phyloP scores from a whole-genome alignment of 2,888 invertebrate genomes.

The Tineola bisselliella region DNA sequence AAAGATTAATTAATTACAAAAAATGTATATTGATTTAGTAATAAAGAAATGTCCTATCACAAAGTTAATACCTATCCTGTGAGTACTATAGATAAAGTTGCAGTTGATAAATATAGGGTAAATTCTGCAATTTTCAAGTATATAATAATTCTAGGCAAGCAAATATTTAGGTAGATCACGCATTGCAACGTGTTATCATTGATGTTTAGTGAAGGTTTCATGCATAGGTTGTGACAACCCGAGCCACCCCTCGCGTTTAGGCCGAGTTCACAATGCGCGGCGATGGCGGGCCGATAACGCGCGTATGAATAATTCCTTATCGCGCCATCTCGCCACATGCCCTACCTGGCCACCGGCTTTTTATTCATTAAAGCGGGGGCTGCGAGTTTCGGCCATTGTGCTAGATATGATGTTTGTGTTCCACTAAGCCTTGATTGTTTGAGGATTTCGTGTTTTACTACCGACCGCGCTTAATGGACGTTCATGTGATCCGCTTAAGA shows the following conservation, averaged over 20 bases:
- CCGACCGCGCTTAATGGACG: neutral
- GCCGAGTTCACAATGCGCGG: slow-evolving; percentile 28
- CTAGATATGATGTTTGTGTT: slow-evolving; percentile 52
- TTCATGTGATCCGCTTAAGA: slow-evolving; percentile 13
- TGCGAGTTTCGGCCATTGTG: slow-evolving; percentile 58
- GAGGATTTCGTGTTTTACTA: slow-evolving; percentile 43
- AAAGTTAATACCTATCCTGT: no score
- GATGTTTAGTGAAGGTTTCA: neutral
- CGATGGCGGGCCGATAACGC: slow-evolving; percentile 64
- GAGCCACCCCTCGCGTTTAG: slow-evolving; percentile 61
- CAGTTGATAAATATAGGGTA: no score
- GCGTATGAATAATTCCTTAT: slow-evolving; percentile 68
- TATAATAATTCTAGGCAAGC: neutral
- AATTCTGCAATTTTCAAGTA: neutral
- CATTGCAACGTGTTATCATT: neutral
- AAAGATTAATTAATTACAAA: neutral
- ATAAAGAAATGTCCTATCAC: no score
- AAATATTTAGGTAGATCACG: slow-evolving; percentile 1
- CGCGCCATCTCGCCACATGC: slow-evolving; percentile 66
- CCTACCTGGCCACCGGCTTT: slow-evolving; percentile 60
- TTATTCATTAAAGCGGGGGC: slow-evolving; percentile 54
- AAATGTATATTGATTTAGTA: neutral
- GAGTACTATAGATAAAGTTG: no score
- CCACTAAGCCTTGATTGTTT: slow-evolving; percentile 55
- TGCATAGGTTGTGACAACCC: slow-evolving; percentile 41